Percentiles rank a stretch among this genome's conserved stretches.
Conservation (phyloP, 2,797 vertebrate genomes). For the Alfaro cultratus region DNA sequence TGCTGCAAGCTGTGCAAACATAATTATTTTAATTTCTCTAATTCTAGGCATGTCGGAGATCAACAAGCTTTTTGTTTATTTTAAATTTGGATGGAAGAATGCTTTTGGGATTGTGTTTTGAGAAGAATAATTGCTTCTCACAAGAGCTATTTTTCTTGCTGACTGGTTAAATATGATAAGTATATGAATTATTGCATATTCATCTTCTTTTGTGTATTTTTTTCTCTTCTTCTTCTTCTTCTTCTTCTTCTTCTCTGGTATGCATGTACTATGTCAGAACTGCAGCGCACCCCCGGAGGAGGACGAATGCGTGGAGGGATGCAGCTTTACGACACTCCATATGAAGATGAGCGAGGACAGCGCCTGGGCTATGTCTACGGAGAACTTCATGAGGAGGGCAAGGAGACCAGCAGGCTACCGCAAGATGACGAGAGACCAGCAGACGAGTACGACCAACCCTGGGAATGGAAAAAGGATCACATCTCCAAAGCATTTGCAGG, state of each 20-base stretch:
- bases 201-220: not conserved
- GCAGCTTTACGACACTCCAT: constrained; percentile 92
- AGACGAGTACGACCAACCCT: constrained; percentile 95
- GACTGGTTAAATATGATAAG: not conserved
- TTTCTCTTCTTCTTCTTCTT: rapidly evolving
- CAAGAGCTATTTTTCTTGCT: constrained; percentile 16
- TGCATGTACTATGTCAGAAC: constrained; percentile 62
- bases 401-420: constrained; percentile 86
- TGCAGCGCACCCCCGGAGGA: constrained; percentile 73
- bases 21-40: constrained; percentile 62
- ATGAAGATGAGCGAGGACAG: constrained; percentile 80
- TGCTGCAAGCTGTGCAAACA: constrained; percentile 77
- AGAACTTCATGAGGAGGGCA: constrained; percentile 70
- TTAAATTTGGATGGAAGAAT: constrained; percentile 36
- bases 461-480: constrained; percentile 96
- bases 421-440: constrained; percentile 91
- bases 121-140: constrained; percentile 6
- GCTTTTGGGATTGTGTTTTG: constrained; percentile 36
- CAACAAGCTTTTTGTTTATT: constrained; percentile 66
- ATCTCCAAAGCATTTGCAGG: constrained; percentile 95
- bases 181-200: not conserved
- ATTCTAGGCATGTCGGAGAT: constrained; percentile 67
- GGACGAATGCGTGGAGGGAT: constrained; percentile 69
- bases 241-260: constrained; percentile 1
- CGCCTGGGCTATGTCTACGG: constrained; percentile 43